Conservation (phyloP, 2,888 invertebrate genomes). For the Fragum whitleyi region DNA sequence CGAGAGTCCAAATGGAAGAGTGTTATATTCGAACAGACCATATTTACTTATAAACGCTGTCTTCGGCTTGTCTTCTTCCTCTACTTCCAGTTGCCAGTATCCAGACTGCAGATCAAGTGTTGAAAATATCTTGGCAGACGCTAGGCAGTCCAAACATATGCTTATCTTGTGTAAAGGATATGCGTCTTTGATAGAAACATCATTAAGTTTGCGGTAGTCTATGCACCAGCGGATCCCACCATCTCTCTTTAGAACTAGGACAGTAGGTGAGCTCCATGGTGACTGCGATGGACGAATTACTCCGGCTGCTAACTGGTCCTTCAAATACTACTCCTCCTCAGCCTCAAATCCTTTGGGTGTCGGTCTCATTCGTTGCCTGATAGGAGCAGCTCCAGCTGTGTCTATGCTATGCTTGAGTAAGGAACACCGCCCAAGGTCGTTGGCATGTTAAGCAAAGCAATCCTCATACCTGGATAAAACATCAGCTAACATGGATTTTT, state of each 20-base stretch:
- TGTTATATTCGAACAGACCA: constrained; percentile 45
- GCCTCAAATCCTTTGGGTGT: constrained; percentile 23
- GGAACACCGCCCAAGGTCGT: constrained; percentile 33
- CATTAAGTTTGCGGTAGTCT: constrained; percentile 34
- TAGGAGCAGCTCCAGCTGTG: constrained; percentile 25
- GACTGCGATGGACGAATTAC: constrained; percentile 32
- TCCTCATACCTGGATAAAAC: not conserved
- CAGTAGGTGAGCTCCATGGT: constrained; percentile 34
- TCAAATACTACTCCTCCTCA: constrained; percentile 39
- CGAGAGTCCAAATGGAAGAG: constrained; percentile 42
- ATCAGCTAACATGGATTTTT: not conserved
- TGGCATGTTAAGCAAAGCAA: not conserved
- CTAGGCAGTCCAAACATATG: constrained; percentile 40
- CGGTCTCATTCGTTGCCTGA: constrained; percentile 29
- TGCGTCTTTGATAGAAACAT: constrained; percentile 23
- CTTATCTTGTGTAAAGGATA: constrained; percentile 35
- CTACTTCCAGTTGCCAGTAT: constrained; percentile 49
- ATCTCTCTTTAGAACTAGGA: constrained; percentile 37
- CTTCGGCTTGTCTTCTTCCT: constrained; percentile 32
- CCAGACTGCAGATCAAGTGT: constrained; percentile 42
- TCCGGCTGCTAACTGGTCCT: constrained; percentile 24
- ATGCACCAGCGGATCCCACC: constrained; percentile 38
- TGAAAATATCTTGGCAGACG: constrained; percentile 25
- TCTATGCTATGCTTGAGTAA: constrained; percentile 36
- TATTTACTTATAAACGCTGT: constrained; percentile 38